phyloP scores from a whole-genome alignment of 2,888 invertebrate genomes.

The Lydus trimaculatus region DNA sequence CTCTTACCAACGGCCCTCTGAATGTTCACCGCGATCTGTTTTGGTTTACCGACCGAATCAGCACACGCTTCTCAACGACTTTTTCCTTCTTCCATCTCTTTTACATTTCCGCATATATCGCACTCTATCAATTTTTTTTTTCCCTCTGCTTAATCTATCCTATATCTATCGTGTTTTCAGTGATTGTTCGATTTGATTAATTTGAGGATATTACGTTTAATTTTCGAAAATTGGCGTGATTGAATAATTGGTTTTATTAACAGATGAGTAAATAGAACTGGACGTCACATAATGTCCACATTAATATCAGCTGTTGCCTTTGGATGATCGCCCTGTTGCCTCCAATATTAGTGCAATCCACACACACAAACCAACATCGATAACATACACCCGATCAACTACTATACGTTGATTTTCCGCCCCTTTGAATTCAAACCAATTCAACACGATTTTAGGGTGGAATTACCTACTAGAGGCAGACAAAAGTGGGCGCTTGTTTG shows the following conservation, averaged over 20 bases:
- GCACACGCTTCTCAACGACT: conserved; percentile 40
- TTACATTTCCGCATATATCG: not conserved
- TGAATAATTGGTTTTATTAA: conserved; percentile 30
- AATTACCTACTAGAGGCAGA: no score
- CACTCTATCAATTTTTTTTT: no score
- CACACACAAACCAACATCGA: conserved; percentile 30
- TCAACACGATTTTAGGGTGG: not conserved
- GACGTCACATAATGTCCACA: conserved; percentile 32
- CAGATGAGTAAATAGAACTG: conserved; percentile 23
- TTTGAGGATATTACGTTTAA: not conserved
- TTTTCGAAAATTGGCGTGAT: conserved; percentile 2
- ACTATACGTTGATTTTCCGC: not conserved
- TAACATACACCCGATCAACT: conserved; percentile 35
- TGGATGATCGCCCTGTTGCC: conserved; percentile 39
- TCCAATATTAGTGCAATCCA: conserved; percentile 43
- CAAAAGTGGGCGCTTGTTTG: no score
- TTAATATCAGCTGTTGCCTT: conserved; percentile 43
- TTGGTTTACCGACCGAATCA: conserved; percentile 55
- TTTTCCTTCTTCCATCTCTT: not conserved
- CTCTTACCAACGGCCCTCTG: conserved; percentile 44
- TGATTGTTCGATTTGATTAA: not conserved
- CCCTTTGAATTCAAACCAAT: not conserved
- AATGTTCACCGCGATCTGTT: conserved; percentile 55
- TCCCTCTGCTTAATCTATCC: no score
- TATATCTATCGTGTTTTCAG: no score